phyloP scores from a whole-genome alignment of 2,797 vertebrate genomes.

The Zenarchopterus dispar region DNA sequence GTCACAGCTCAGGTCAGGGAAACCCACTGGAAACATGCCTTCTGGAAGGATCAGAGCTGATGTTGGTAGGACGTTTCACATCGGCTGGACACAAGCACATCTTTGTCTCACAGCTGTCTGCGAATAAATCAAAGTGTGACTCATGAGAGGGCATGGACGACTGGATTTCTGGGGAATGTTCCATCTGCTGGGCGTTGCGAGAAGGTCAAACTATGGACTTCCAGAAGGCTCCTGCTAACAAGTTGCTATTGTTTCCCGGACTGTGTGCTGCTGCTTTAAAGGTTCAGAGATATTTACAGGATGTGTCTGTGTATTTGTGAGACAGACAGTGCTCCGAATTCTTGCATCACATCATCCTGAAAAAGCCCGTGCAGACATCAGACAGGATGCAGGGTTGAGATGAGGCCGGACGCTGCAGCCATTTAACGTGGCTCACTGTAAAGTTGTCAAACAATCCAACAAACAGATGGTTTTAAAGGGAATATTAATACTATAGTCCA shows the following conservation, averaged over 20 bases:
- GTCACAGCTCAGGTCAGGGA: slow-evolving; percentile 10
- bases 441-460: neutral
- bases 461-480: too few relatives aligned
- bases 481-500: too few relatives aligned
- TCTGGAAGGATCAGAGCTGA: slow-evolving; percentile 42
- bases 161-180: slow-evolving; percentile 58
- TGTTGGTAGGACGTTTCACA: slow-evolving; percentile 56
- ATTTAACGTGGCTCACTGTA: neutral
- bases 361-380: slow-evolving; percentile 29
- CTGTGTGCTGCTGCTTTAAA: slow-evolving; percentile 49
- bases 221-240: slow-evolving; percentile 38
- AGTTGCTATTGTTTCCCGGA: slow-evolving; percentile 56
- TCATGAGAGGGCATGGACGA: slow-evolving; percentile 29
- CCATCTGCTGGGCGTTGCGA: slow-evolving; percentile 34
- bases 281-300: slow-evolving; percentile 31
- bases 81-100: slow-evolving; percentile 31
- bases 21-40: slow-evolving; percentile 40
- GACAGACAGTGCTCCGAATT: neutral
- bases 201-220: slow-evolving; percentile 26
- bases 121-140: slow-evolving; percentile 64
- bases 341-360: slow-evolving; percentile 49
- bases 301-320: neutral
- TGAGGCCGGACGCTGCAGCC: slow-evolving; percentile 1
- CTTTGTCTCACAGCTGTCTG: slow-evolving; percentile 58
- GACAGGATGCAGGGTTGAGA: slow-evolving; percentile 42